Base-by-base conservation (phyloP, 2,888 invertebrate species). In the Podotricha telesiphe region DNA sequence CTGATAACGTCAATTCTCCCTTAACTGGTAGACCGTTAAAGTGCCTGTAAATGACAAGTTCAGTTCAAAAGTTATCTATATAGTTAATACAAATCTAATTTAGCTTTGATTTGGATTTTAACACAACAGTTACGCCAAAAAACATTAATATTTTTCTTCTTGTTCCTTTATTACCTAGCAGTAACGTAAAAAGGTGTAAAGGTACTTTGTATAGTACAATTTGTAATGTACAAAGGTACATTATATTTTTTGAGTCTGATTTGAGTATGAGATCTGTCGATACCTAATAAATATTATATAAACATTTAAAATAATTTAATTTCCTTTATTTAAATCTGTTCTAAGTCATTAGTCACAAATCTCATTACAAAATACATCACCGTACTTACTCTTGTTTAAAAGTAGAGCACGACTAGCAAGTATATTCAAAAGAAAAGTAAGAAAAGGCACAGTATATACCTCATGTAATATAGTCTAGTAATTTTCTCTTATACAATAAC, bases 1-100 rank as follows among this genome's bases (percentile, higher is more conserved):
- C 96, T 5, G 97, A 96, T 64, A 98, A 93, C 0, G 97, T 96
- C 0, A 96, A 95, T 82, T 97, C 96, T 11, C 98, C 98, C 83
- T 95, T 95, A 0, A 98, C 97, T 61, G 97, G 95, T 78, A 96
- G 95, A 0, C 98, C 98, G 82, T 96, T 97, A 67, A 96, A 96
- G 82, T 98, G 97, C 76, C 97, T 97, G 77, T 40, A 76, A 74
- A 64, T 55, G 67, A 73, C 20, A 47, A 40, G 7, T 17, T 42
- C 4, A 22, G 19, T 34, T 55, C 2, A 55, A 28, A 6, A 22
- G 1, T 19, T n/a, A n/a, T n/a, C n/a, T n/a, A n/a, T n/a, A n/a
- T n/a, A n/a, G n/a, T n/a, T n/a, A n/a, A n/a, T n/a, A n/a, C 1
- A 19, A 48, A 37, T 8, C 10, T 8, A 37, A 37, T 37, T 37